A percentile compares a stretch with the other conserved stretches of the same genome.
Evolutionary conservation across 2,888 invertebrate species (phyloP).

Genomic region (Carcina quercana): DNA sequence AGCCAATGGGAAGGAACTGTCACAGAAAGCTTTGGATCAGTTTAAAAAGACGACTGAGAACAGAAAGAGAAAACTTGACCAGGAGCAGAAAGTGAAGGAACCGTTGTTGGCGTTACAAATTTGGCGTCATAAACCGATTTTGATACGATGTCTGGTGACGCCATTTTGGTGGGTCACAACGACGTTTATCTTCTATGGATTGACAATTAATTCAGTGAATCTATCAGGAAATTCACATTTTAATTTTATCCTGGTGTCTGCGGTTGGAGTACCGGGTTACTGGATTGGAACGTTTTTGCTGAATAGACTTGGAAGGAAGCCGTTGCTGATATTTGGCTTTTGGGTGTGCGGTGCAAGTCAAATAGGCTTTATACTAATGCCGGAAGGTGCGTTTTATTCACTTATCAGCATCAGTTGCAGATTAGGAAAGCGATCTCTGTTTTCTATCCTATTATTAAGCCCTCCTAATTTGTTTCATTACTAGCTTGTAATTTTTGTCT

Average conservation of each 20-base stretch:
- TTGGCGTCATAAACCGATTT: conserved; percentile 45
- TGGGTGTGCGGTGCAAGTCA: conserved; percentile 70
- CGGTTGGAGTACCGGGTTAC: conserved; percentile 83
- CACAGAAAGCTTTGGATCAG: conserved; percentile 38
- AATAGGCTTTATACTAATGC: conserved; percentile 54
- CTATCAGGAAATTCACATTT: conserved; percentile 82
- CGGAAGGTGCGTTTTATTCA: conserved; percentile 59
- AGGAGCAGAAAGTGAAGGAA: conserved; percentile 66
- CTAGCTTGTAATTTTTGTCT: too few species aligned
- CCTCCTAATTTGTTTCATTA: too few species aligned
- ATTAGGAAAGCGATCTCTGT: too few species aligned
- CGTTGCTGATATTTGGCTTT: conserved; percentile 74
- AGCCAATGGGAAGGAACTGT: conserved; percentile 63
- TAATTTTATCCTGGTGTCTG: conserved; percentile 78
- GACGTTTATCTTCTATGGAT: conserved; percentile 85
- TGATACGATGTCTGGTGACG: conserved; percentile 75
- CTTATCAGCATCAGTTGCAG: too few species aligned
- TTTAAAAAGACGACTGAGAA: conserved; percentile 31
- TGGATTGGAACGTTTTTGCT: conserved; percentile 75
- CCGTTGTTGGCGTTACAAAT: conserved; percentile 27
- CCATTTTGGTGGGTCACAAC: conserved; percentile 86
- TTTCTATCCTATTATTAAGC: too few species aligned
- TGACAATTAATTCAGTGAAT: conserved; percentile 83
- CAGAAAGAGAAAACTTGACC: too few species aligned
- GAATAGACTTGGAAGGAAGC: conserved; percentile 76